A percentile compares a stretch with the other conserved stretches of the same genome.
phyloP scores from a whole-genome alignment of 1,140 invertebrate species.

The Saccostrea glomerata region DNA sequence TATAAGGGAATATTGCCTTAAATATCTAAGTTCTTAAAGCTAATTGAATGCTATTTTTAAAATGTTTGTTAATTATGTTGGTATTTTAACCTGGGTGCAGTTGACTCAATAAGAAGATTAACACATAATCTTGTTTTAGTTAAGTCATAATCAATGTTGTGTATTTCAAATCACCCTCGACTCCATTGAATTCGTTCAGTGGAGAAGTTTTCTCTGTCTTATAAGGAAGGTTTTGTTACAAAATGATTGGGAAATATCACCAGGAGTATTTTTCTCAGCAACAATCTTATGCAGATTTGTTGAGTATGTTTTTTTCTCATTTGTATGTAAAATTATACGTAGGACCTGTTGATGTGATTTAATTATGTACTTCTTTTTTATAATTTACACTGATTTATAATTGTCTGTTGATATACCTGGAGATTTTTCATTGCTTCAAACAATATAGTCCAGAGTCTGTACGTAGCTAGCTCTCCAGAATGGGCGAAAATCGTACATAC shows the following conservation, averaged over 20 bases:
- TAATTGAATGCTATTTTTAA: no score
- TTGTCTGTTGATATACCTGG: no score
- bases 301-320: conserved; percentile 4
- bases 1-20: no score
- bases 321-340: not conserved
- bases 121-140: not conserved
- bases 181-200: not conserved
- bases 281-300: conserved; percentile 24
- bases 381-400: no score
- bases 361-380: no score
- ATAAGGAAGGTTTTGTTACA: not conserved
- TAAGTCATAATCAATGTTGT: not conserved
- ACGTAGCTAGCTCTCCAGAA: no score
- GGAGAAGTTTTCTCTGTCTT: not conserved
- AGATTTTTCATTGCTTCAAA: no score
- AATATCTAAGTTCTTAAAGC: no score
- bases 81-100: not conserved
- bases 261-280: conserved; percentile 37
- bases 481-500: no score
- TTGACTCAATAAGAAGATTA: conserved; percentile 26
- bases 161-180: not conserved
- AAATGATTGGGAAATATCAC: conserved; percentile 25
- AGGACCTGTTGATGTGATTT: no score
- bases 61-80: no score
- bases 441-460: no score